Percentiles rank a stretch among this genome's conserved stretches.
These are phyloP conservation scores for Tipula lateralis DNA, from an alignment of 2,888 invertebrate genomes.

Conservation along the genomic window DNA sequence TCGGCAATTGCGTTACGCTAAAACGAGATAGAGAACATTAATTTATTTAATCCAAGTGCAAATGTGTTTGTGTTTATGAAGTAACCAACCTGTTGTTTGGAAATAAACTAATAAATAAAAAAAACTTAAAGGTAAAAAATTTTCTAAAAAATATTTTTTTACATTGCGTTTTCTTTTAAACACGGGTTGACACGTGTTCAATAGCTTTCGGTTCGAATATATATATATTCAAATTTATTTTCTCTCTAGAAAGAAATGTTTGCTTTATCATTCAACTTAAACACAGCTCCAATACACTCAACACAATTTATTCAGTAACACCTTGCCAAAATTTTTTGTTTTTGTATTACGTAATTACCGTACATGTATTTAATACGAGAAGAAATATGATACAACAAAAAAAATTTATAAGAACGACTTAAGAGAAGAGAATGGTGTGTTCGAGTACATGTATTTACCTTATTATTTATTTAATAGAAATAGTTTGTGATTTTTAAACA, in stretches of 20 bases:
- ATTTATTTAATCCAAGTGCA: not conserved
- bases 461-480: not conserved
- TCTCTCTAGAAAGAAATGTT: not conserved
- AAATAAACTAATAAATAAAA: not conserved
- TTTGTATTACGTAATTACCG: not conserved
- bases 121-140: not conserved
- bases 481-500: not conserved
- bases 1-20: not conserved
- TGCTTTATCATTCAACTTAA: not conserved
- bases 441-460: not conserved
- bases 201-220: not conserved
- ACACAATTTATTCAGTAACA: not conserved
- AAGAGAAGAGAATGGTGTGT: not conserved
- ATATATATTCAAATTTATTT: not conserved
- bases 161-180: not conserved
- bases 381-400: not conserved
- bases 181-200: not conserved
- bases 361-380: not conserved
- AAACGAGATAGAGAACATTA: not conserved
- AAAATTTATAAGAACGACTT: not conserved
- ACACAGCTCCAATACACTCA: not conserved
- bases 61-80: constrained; percentile 19
- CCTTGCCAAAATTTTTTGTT: not conserved
- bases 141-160: not conserved
- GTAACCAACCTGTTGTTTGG: constrained; percentile 15